Conservation (phyloP, 1,140 invertebrate genomes). For the Oscheius sp. region DNA sequence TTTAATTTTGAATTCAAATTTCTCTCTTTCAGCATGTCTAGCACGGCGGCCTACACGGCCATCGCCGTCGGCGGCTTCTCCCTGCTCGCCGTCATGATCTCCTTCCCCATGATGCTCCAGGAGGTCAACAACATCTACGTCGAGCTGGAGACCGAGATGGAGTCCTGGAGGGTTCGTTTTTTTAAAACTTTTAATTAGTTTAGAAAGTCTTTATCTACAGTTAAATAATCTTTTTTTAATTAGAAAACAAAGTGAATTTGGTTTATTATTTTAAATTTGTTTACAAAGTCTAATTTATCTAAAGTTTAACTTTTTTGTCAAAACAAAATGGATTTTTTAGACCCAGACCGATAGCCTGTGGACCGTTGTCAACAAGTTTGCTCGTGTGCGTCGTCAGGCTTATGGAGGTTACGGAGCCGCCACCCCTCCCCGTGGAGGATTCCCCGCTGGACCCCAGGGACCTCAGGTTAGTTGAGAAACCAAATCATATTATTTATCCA, state of each 20-base stretch:
- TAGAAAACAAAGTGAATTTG: neutral
- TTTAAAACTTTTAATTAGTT: too few relatives aligned
- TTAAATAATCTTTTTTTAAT: too few relatives aligned
- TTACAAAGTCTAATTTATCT: neutral
- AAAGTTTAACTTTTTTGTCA: too few relatives aligned
- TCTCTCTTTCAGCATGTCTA: conserved; percentile 8
- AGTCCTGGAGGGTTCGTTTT: conserved; percentile 40
- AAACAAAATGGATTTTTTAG: too few relatives aligned
- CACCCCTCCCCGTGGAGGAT: conserved; percentile 7
- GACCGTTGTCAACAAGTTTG: conserved; percentile 49
- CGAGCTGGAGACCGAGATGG: conserved; percentile 44
- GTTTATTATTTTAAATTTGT: too few relatives aligned
- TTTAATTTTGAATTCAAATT: too few relatives aligned
- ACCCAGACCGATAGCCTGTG: conserved; percentile 45
- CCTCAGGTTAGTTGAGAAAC: too few relatives aligned
- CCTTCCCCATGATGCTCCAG: conserved; percentile 31
- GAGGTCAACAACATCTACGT: conserved; percentile 37
- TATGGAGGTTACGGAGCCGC: conserved; percentile 43
- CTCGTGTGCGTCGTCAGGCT: conserved; percentile 48
- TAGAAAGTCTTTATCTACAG: too few relatives aligned
- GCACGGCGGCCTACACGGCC: conserved; percentile 32
- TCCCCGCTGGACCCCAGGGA: conserved; percentile 15
- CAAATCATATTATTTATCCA: too few relatives aligned
- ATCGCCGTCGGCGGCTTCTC: conserved; percentile 30
- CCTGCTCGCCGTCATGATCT: conserved; percentile 31